Evolutionary conservation across 2,888 invertebrate genomes (phyloP), one percentile per base, ranked within the genome.

Genomic region (Microctonus hyperodae): DNA sequence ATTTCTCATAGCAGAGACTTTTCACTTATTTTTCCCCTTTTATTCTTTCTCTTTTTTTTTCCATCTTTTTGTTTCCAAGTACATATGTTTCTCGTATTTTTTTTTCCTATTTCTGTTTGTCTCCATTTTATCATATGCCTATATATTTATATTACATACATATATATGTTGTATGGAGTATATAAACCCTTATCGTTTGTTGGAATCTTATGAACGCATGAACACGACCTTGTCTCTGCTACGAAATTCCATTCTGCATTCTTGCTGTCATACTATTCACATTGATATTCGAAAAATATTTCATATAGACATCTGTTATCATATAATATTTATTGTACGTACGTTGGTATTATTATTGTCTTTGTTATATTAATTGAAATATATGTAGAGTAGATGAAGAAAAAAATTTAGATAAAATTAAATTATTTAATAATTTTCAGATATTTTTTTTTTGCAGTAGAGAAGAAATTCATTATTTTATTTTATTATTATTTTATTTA

Each of bases 131-230:
- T n/a, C n/a, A n/a, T n/a, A n/a, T n/a, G n/a, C n/a, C n/a, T n/a
- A n/a, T n/a, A n/a, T n/a, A n/a, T n/a, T n/a, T n/a, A n/a, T n/a
- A n/a, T n/a, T 31, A 25, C 22, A 22, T 20, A 25, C 5, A 16
- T 50, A 50, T 50, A 50, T 50, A 31, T 20, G 20, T 25, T 53
- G 23, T 11, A 53, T 53, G 13, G 6, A 2, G 9, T 9, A n/a
- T n/a, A n/a, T 28, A n/a, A 10, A 5, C 53, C 28, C 53, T 53
- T 25, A 28, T 53, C 53, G 22, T 53, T 10, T 23, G 33, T n/a
- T 37, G 62, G 62, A 63, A 63, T 63, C 20, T 20, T n/a, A 28
- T 63, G 62, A 63, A 63, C 53, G 62, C 40, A 53, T n/a, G n/a
- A n/a, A 55, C 55, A n/a, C 40, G 55, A 63, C 63, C 56, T 63